Evolutionary conservation across 2,797 vertebrate species (phyloP), one percentile per base, ranked within the genome.

Genomic region (Alca torda): DNA sequence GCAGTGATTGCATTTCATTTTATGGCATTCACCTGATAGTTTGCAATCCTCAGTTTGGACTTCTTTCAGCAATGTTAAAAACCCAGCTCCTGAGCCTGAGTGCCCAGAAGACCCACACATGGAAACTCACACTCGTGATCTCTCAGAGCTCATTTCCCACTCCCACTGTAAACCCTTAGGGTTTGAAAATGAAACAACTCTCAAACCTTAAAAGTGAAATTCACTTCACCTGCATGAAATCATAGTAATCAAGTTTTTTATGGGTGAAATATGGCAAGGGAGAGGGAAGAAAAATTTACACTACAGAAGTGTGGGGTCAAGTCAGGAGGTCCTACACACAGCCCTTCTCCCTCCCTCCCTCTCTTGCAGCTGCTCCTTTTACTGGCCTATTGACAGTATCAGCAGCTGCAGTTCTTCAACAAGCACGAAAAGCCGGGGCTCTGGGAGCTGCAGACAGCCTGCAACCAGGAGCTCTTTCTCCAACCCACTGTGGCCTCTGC

Each of bases 111-210:
- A 5, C 7, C 25, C 73, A 45, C 16, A 54, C 0, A 1, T 45
- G 1, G 68, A 63, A 93, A 86, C 81, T 84, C 70, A 48, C 59
- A 65, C 31, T 45, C 3, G 0, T 59, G 69, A 75, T 72, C 18
- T 92, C 57, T 72, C 35, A 54, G 65, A 82, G 65, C 28, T 88
- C 31, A 13, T 91, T 95, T 93, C 56, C 48, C 41, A 31, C n/a
- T 85, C 37, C 26, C 26, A n/a, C 45, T 68, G 48, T 73, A 79
- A 88, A 78, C 17, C 14, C 33, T 41, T 37, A 67, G 28, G 56
- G 60, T 70, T 30, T 94, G 74, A 93, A 85, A 95, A 90, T 95
- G 60, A 96, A 96, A 94, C 77, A 95, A 64, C 70, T 84, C 89
- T 76, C n/a, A 67, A 69, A 43, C 37, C 35, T 81, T 79, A 48